These are phyloP conservation scores for Cephonodes hylas DNA, from an alignment of 2,888 invertebrate genomes.

Conservation along the genomic window DNA sequence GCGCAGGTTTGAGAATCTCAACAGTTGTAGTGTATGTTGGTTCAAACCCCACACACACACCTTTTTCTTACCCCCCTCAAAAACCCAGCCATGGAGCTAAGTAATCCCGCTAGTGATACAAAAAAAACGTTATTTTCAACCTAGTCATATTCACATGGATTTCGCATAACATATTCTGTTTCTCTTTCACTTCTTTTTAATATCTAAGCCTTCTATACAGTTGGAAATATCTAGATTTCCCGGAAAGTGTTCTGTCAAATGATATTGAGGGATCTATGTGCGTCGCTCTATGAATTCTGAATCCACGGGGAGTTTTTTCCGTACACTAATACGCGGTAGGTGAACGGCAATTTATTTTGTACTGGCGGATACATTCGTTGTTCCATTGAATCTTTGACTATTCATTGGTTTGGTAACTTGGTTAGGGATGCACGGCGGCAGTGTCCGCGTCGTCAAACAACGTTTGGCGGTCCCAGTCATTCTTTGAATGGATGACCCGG, in stretches of 20 bases:
- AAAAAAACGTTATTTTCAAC: too few relatives aligned
- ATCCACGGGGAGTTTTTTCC: background rate
- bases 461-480: background rate
- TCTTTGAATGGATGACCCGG: background rate
- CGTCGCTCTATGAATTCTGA: background rate
- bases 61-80: too few relatives aligned
- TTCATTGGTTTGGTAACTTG: slow-evolving; percentile 21
- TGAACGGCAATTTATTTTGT: background rate
- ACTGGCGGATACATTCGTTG: background rate
- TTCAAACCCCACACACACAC: too few relatives aligned
- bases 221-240: background rate
- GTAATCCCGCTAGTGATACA: too few relatives aligned
- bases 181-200: too few relatives aligned
- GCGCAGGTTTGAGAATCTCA: too few relatives aligned
- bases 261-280: background rate
- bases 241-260: background rate
- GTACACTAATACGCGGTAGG: background rate
- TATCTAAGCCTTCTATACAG: background rate
- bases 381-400: background rate
- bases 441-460: background rate
- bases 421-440: background rate
- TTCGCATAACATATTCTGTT: too few relatives aligned
- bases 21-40: too few relatives aligned
- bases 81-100: too few relatives aligned
- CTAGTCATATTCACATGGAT: too few relatives aligned